Conservation (phyloP, 2,797 vertebrate genomes). For the Naso thynnoides region DNA sequence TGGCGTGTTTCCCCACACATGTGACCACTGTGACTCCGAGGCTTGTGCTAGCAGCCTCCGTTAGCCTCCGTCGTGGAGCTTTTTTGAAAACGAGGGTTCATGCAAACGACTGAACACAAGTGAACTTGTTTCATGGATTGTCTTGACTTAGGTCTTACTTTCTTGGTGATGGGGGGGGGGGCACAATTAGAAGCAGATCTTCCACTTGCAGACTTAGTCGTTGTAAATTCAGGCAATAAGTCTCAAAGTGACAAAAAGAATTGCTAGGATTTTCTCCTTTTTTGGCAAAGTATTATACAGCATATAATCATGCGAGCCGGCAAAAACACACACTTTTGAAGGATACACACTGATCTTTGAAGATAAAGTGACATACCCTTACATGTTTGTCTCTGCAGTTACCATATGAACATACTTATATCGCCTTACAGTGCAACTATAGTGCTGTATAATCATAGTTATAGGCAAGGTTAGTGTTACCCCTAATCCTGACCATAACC, state of each 20-base stretch:
- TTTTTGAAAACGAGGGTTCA: too few species aligned
- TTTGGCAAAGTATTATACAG: too few species aligned
- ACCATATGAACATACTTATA: too few species aligned
- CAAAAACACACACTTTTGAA: not conserved
- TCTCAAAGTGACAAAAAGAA: not conserved
- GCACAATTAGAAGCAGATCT: too few species aligned
- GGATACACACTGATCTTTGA: constrained; percentile 11
- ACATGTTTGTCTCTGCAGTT: too few species aligned
- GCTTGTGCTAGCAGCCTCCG: too few species aligned
- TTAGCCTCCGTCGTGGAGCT: too few species aligned
- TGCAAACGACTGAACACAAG: not conserved
- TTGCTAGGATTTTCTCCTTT: not conserved
- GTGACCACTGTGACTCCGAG: not conserved
- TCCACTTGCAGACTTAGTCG: not conserved
- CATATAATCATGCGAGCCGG: not conserved
- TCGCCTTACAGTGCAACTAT: too few species aligned
- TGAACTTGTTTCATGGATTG: too few species aligned
- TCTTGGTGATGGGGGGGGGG: not conserved
- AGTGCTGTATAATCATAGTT: too few species aligned
- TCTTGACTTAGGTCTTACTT: not conserved
- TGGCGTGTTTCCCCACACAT: not conserved
- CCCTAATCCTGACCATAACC: too few species aligned
- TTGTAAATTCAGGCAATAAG: not conserved
- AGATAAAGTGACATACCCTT: not conserved
- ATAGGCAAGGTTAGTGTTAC: too few species aligned